A percentile compares a stretch with the other conserved stretches of the same genome.
These are phyloP conservation scores for Drosophila paranaensis DNA, from an alignment of 2,888 invertebrate genomes.

Conservation along the genomic window DNA sequence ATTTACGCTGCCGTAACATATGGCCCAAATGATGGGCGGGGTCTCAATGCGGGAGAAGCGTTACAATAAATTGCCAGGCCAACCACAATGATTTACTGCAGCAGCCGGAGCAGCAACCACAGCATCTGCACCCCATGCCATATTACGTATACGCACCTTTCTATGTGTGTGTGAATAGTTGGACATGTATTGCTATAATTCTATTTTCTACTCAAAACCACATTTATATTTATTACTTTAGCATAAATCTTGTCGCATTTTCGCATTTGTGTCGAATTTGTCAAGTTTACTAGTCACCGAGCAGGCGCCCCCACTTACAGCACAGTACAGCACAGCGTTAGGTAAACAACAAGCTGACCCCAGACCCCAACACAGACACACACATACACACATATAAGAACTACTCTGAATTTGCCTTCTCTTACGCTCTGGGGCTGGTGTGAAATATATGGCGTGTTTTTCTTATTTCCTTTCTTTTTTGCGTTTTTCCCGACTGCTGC, in stretches of 20 bases:
- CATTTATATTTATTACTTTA: constrained; percentile 80
- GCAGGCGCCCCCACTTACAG: background rate
- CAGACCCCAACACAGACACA: constrained; percentile 12
- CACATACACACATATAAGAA: constrained; percentile 14
- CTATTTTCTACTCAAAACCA: constrained; percentile 79
- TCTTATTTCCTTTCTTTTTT: constrained; percentile 20
- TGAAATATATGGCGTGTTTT: constrained; percentile 57
- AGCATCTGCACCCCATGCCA: constrained; percentile 26
- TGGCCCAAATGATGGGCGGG: constrained; percentile 46
- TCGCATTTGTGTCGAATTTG: constrained; percentile 81
- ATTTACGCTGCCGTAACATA: constrained; percentile 74
- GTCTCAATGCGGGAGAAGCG: constrained; percentile 20
- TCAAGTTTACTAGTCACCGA: constrained; percentile 66
- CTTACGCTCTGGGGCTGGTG: constrained; percentile 37
- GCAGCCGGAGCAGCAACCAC: constrained; percentile 23
- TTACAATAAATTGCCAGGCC: constrained; percentile 71
- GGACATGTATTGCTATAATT: constrained; percentile 72
- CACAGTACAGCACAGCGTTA: constrained; percentile 43
- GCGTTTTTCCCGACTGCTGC: constrained; percentile 35
- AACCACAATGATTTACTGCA: constrained; percentile 78
- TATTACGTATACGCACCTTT: constrained; percentile 71
- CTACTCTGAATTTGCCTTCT: constrained; percentile 8
- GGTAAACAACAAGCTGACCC: constrained; percentile 75
- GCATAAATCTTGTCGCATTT: constrained; percentile 80
- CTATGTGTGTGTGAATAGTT: constrained; percentile 17